Base-by-base conservation (phyloP, 2,888 invertebrate genomes). In the Phortica magna region DNA sequence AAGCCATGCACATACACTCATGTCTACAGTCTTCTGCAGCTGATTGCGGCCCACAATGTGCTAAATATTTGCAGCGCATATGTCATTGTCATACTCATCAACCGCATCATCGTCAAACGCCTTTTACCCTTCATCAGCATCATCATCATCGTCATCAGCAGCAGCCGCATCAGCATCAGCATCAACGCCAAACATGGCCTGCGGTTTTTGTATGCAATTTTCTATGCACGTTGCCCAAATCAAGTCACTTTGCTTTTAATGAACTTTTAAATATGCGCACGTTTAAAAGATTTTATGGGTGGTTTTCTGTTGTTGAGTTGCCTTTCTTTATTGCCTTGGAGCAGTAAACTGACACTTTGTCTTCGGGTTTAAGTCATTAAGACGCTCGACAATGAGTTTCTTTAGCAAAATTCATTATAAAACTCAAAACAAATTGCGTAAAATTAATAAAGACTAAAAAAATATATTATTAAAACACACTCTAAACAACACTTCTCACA, bases 191-290 rank as follows among this genome's bases (percentile, higher is more conserved):
- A 9, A 67, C 31, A 43, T 64, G 17, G 74, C 12, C 14, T 31
- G 59, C 53, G 61, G 68, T 42, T 70, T 73, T 73, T 77, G 77
- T 61, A 61, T 61, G 61, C 61, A 22, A 4, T 61, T 61, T 61
- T 10, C 61, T 61, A 17, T 6, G 10, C 19, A 61, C 14, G 48
- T 48, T 48, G 7, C 48, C 31, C 14, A 78, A 78, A 80, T 80
- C 76, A 76, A 76, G 73, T 80, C 71, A 76, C 74, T 78, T 76
- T 77, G 71, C 76, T 80, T 77, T 80, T 78, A 80, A 80, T 80
- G 78, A 78, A 78, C 75, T 77, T 75, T 70, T 72, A 59, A 67
- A 74, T 59, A 67, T 57, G 57, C 61, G 71, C 67, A 14, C 57
- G 39, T 57, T 64, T 17, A 53, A 48, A 39, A 19, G 53, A 14